Evolutionary conservation across 2,888 invertebrate species (phyloP).

Genomic region (Oscheius onirici): DNA sequence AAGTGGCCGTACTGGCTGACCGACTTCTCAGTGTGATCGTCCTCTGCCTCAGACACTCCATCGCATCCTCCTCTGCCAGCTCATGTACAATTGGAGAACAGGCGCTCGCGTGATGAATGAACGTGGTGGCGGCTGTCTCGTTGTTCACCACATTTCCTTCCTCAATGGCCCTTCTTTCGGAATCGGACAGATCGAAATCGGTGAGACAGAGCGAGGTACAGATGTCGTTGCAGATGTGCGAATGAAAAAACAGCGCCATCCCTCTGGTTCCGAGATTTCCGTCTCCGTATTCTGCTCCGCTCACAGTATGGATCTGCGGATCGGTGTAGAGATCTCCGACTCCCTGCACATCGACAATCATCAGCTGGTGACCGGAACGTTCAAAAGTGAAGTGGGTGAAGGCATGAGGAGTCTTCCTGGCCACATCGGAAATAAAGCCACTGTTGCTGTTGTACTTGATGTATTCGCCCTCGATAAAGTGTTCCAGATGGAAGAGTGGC

Average conservation of each 20-base stretch:
- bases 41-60: conserved; percentile 51
- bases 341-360: conserved; percentile 77
- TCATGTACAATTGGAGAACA: conserved; percentile 34
- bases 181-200: conserved; percentile 75
- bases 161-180: conserved; percentile 64
- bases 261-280: conserved; percentile 76
- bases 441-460: conserved; percentile 78
- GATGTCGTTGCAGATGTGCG: conserved; percentile 76
- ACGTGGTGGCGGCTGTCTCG: conserved; percentile 22
- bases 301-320: conserved; percentile 76
- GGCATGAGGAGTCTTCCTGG: conserved; percentile 75
- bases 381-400: conserved; percentile 78
- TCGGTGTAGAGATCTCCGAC: conserved; percentile 78
- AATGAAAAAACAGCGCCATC: conserved; percentile 77
- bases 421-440: conserved; percentile 75
- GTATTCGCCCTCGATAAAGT: conserved; percentile 77
- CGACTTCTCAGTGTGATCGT: conserved; percentile 38
- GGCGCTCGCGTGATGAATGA: conserved; percentile 29
- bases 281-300: conserved; percentile 75
- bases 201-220: conserved; percentile 75
- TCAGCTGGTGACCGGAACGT: conserved; percentile 76
- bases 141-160: conserved; percentile 15
- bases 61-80: conserved; percentile 43
- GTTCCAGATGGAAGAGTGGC: conserved; percentile 76
- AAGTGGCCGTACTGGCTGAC: conserved; percentile 24